Percentiles rank a stretch among this genome's conserved stretches.
Conservation (phyloP, 1,140 invertebrate genomes). For the Harlomillsia oculata region DNA sequence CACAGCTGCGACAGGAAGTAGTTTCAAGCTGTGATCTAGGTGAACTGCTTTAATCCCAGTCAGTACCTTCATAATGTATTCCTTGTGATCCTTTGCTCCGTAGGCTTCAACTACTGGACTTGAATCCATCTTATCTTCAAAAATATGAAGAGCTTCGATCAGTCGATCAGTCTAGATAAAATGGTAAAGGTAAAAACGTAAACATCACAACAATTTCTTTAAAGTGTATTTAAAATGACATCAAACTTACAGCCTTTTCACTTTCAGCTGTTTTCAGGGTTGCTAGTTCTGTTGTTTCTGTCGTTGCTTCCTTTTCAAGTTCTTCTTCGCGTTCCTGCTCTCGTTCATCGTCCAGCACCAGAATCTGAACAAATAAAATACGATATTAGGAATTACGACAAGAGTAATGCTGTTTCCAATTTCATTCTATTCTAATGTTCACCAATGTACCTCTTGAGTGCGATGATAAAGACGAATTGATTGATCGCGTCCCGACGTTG, state of each 20-base stretch:
- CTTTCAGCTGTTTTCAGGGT: constrained; percentile 77
- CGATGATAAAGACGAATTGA: constrained; percentile 78
- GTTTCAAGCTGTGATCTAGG: constrained; percentile 31
- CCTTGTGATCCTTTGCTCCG: constrained; percentile 56
- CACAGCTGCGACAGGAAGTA: constrained; percentile 41
- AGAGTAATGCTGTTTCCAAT: too few species aligned
- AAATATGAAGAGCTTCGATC: constrained; percentile 74
- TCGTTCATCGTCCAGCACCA: constrained; percentile 83
- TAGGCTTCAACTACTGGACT: constrained; percentile 67
- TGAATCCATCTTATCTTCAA: constrained; percentile 56
- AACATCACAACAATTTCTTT: not conserved
- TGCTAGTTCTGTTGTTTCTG: constrained; percentile 56
- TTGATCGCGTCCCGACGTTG: constrained; percentile 78
- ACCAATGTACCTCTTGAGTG: constrained; percentile 55
- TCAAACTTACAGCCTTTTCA: constrained; percentile 64
- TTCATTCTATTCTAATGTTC: not conserved
- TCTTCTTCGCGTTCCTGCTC: constrained; percentile 68
- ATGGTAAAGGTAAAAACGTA: not conserved
- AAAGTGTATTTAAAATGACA: constrained; percentile 15
- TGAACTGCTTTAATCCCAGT: constrained; percentile 53
- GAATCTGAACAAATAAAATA: constrained; percentile 41
- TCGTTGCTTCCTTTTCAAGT: constrained; percentile 60
- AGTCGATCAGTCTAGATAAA: constrained; percentile 66
- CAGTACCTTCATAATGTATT: constrained; percentile 72
- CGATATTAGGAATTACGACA: not conserved